Evolutionary conservation across 2,113 vertebrate species (phyloP).

Genomic region (Microcebus jonahi): DNA sequence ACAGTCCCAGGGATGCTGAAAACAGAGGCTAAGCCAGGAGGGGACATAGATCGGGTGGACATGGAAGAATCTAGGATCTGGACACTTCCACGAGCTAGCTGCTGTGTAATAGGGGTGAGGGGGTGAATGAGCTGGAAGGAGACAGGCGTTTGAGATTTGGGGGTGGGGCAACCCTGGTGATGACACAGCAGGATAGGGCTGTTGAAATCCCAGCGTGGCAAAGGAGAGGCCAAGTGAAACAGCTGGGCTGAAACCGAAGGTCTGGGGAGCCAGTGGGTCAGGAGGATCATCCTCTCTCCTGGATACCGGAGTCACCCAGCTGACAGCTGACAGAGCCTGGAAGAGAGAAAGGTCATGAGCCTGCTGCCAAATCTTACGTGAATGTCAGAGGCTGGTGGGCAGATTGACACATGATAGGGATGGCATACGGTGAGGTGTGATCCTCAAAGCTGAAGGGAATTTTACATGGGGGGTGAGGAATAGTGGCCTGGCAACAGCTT

Average conservation of each 20-base stretch:
- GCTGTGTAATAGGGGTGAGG: neutral
- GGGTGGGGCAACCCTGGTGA: neutral
- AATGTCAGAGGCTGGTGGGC: neutral
- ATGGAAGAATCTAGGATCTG: neutral
- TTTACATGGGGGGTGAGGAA: neutral
- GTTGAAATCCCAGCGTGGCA: neutral
- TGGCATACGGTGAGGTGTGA: neutral
- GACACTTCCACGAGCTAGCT: neutral
- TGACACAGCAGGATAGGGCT: neutral
- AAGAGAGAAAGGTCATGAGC: neutral
- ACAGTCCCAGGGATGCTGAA: neutral
- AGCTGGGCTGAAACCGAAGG: neutral
- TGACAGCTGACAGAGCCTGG: neutral
- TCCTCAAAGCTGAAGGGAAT: neutral
- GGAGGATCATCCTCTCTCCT: neutral
- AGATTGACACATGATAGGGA: neutral
- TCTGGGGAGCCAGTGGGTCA: neutral
- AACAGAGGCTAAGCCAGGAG: neutral
- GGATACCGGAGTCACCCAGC: neutral
- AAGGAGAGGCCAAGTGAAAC: neutral
- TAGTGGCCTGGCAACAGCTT: neutral
- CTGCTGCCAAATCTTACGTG: neutral
- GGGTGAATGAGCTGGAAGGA: neutral
- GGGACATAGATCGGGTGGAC: fast-evolving
- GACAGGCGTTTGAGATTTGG: neutral